phyloP scores from a whole-genome alignment of 2,888 invertebrate species.

The Oligia latruncula region DNA sequence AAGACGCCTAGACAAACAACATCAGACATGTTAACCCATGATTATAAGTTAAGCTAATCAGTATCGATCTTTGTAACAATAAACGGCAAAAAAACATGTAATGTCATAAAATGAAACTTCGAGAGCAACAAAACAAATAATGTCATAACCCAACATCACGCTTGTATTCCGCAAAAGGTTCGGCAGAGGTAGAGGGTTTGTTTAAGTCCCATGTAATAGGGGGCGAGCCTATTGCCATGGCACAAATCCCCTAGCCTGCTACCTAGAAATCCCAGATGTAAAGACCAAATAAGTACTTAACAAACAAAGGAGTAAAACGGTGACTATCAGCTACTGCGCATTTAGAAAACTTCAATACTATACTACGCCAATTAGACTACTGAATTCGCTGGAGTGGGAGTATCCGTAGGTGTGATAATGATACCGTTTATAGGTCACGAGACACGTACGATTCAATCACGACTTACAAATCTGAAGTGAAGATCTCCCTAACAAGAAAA shows the following conservation, averaged over 20 bases:
- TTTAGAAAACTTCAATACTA: not conserved
- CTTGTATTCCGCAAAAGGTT: not conserved
- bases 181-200: not conserved
- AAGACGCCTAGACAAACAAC: not conserved
- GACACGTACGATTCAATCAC: constrained; percentile 68
- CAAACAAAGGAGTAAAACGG: no score
- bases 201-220: not conserved
- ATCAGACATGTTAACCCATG: not conserved
- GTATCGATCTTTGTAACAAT: not conserved
- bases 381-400: constrained; percentile 27
- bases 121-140: not conserved
- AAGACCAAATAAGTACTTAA: no score
- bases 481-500: constrained; percentile 51
- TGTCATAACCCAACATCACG: not conserved
- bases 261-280: no score
- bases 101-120: no score
- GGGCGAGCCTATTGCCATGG: no score
- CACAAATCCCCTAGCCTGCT: no score
- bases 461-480: constrained; percentile 45
- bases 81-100: no score
- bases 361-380: constrained; percentile 9
- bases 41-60: not conserved
- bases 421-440: constrained; percentile 62
- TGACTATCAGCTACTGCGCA: not conserved
- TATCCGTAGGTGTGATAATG: constrained; percentile 61